Base-by-base conservation (phyloP, 2,888 invertebrate genomes). In the Nemurella pictetii region DNA sequence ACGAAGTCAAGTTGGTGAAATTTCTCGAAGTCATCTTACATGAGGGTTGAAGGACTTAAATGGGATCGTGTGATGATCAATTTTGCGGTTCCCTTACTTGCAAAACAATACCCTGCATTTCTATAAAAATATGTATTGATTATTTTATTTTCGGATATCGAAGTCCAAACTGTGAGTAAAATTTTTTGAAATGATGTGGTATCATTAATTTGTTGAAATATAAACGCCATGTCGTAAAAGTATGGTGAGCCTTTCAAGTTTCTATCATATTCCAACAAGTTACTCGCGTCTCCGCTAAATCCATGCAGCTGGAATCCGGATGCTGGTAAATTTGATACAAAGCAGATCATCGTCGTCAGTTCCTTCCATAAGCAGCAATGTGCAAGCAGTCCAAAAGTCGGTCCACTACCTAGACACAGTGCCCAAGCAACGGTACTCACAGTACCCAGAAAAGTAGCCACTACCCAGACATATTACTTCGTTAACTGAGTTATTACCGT, bases 201-300 rank as follows among this genome's bases (percentile, higher is more conserved):
- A 35, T 80, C 35, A 80, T 80, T 35, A 80, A 80, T 35, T 32
- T 26, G 25, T 80, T 7, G 3, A 25, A 35, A 36, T 35, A 26
- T 80, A 80, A 80, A 80, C 80, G 35, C 15, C 26, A 80, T 35
- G 35, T 80, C 80, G 35, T 80, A 80, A 80, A 80, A 80, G 80
- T 35, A 80, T 80, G 80, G 35, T 35, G 35, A 0, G 32, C 35
- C 80, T 80, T 80, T 80, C 35, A 80, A 35, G 80, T n/a, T n/a
- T n/a, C n/a, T n/a, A n/a, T n/a, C n/a, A n/a, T n/a, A n/a, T n/a
- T n/a, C n/a, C n/a, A n/a, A n/a, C n/a, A n/a, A n/a, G n/a, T n/a
- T n/a, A n/a, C n/a, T n/a, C n/a, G n/a, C n/a, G n/a, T n/a, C n/a
- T n/a, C n/a, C n/a, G n/a, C n/a, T n/a, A n/a, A n/a, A n/a, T n/a